Base-by-base conservation (phyloP, 2,113 vertebrate species). In the Aix galericulata region DNA sequence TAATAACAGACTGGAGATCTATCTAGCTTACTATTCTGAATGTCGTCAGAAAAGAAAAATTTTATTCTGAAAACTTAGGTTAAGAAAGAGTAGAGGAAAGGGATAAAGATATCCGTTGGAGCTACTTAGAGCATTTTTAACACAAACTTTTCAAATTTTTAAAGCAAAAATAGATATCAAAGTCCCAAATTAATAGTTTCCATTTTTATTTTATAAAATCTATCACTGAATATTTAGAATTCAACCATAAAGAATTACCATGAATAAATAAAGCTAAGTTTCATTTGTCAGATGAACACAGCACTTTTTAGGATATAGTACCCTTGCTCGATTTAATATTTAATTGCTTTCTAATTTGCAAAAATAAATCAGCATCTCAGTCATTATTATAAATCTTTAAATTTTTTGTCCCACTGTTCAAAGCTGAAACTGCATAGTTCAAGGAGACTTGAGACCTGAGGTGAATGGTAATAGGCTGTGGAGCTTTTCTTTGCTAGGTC, bases 341-440 rank as follows among this genome's bases (percentile, higher is more conserved):
- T 84, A 93, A 86, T 77, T 91, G 48, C 52, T 72, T 95, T 86
- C 72, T 86, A 72, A 82, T 90, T 91, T 94, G 58, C 36, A 90
- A 69, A 90, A 92, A 73, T 71, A 83, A 86, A 64, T 91, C 88
- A 59, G 15, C 52, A 18, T 90, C 32, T 17, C 9, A n/a, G 76
- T 62, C 92, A 68, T 86, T 81, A 72, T 48, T 89, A 78, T 72
- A 64, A 75, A 6, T 95, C 76, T 88, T 88, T 32, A 91, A 86
- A 38, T 5, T 56, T 93, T 86, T 86, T 75, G 8, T 93, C 80
- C 40, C 14, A 3, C 52, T 48, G 12, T 71, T 79, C 52, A 90
- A 88, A 69, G 58, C 53, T 92, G 73, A 79, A 92, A 31, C 48
- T 90, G 42, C n/a, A 32, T 53, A 68, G 34, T 84, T 93, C 29